A percentile compares a stretch with the other conserved stretches of the same genome.
These are phyloP conservation scores for Lasioglossum calceatum DNA, from an alignment of 2,888 invertebrate species.

Conservation along the genomic window DNA sequence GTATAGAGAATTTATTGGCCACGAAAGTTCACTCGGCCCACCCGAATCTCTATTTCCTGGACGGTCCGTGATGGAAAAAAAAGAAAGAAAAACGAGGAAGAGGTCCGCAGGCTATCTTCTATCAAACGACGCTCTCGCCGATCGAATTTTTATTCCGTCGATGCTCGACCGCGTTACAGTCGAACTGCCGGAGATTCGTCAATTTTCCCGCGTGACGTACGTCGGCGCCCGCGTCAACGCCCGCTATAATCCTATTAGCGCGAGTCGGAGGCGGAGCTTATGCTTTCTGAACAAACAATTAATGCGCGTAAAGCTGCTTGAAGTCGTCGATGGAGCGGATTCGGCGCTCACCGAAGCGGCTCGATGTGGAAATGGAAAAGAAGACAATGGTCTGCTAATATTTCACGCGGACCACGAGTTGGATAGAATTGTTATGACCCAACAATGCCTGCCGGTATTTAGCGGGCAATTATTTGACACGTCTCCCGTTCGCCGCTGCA, in stretches of 20 bases:
- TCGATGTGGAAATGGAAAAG: background rate
- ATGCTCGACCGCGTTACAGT: background rate
- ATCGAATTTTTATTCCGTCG: background rate
- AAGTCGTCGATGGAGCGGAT: background rate
- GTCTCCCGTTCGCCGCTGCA: background rate
- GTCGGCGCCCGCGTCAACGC: background rate
- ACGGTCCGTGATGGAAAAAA: background rate
- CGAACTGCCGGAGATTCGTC: background rate
- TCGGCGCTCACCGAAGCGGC: background rate
- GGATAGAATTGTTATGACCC: background rate
- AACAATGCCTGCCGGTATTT: background rate
- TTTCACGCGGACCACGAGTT: background rate
- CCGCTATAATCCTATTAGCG: slow-evolving; percentile 30
- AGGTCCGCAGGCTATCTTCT: background rate
- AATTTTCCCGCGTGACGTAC: slow-evolving; percentile 3
- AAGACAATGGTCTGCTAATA: background rate
- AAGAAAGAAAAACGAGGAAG: background rate
- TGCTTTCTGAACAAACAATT: slow-evolving; percentile 34
- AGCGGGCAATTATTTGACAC: background rate
- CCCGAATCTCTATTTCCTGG: slow-evolving; percentile 7
- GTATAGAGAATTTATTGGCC: slow-evolving; percentile 28
- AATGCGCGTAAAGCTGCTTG: slow-evolving; percentile 12
- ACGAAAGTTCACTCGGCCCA: slow-evolving; percentile 4
- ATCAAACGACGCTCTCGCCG: background rate
- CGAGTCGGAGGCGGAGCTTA: background rate